Evolutionary conservation across 1,140 invertebrate species (phyloP), one percentile per base, ranked within the genome.

Genomic region (Habropoda laboriosa): DNA sequence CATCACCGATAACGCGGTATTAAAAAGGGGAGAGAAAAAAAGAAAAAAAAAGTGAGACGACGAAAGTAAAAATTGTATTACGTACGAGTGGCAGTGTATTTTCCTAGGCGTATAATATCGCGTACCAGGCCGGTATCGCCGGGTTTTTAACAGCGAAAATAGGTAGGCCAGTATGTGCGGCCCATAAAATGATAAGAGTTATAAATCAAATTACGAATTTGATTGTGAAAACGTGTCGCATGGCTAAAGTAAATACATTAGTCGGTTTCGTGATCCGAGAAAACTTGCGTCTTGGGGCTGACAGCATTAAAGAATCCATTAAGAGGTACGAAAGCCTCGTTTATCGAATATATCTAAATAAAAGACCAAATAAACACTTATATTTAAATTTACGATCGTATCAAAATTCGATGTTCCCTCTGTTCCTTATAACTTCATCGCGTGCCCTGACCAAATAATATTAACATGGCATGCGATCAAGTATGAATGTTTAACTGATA

Each of bases 141-240:
- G 71, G 24, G 32, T 38, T 51, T 38, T 58, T 42, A 66, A 75
- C 47, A 4, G n/a, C 27, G 51, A 67, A 67, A 67, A 67, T 57
- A 76, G 51, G 51, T 38, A 45, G 49, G 21, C 16, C 60, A 21
- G 49, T 67, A 42, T 42, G 47, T 16, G 16, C 21, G 3, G 35
- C 27, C 7, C 60, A 35, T 75, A 70, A 71, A 78, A 71, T 24
- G 75, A 78, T 78, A 78, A 71, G 66, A n/a, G 55, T 61, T 78
- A 60, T 78, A 78, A 71, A 78, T 78, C 66, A 71, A 78, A 78
- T 78, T 71, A 71, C 45, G 75, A 78, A 78, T 78, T 78, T 71
- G 75, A 78, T 78, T 70, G 75, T 32, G 75, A 60, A n/a, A 71
- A 60, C 66, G 66, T 58, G 32, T 64, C 61, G 30, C 55, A 70